phyloP scores from a whole-genome alignment of 2,888 invertebrate species.

The Anoncus sp. region DNA sequence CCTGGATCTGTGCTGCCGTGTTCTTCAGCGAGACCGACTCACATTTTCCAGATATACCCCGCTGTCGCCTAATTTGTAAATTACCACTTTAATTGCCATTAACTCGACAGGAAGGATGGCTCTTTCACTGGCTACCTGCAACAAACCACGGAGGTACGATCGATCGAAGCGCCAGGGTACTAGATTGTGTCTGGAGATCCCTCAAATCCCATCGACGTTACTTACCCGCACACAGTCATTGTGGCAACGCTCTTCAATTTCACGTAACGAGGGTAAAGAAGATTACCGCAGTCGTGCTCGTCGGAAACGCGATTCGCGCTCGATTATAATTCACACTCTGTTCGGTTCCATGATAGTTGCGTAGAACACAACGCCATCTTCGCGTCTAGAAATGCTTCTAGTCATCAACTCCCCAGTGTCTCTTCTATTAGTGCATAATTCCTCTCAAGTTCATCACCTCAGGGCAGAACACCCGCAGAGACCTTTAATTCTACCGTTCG shows the following conservation, averaged over 20 bases:
- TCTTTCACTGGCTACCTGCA: constrained; percentile 39
- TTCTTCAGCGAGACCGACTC: constrained; percentile 48
- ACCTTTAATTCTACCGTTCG: neutral
- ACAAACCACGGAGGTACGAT: constrained; percentile 60
- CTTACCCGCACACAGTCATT: constrained; percentile 12
- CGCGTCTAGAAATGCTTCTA: constrained; percentile 33
- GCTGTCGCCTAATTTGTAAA: constrained; percentile 62
- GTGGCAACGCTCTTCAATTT: constrained; percentile 22
- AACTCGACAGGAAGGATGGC: constrained; percentile 56
- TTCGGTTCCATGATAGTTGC: constrained; percentile 2
- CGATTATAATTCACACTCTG: constrained; percentile 49
- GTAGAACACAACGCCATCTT: neutral
- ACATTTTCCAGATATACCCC: constrained; percentile 3
- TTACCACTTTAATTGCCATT: constrained; percentile 69
- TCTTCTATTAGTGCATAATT: constrained; percentile 25
- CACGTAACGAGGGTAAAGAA: constrained; percentile 55
- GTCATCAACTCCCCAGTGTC: constrained; percentile 33
- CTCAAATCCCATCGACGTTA: constrained; percentile 35
- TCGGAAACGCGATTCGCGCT: constrained; percentile 49
- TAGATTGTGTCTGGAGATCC: constrained; percentile 26
- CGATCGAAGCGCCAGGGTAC: constrained; percentile 51
- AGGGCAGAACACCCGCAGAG: neutral
- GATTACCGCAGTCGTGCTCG: constrained; percentile 57
- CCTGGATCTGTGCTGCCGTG: neutral
- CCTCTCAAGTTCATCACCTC: constrained; percentile 14